Conservation (phyloP, 2,888 invertebrate species). For the Hirudinaria manillensis region DNA sequence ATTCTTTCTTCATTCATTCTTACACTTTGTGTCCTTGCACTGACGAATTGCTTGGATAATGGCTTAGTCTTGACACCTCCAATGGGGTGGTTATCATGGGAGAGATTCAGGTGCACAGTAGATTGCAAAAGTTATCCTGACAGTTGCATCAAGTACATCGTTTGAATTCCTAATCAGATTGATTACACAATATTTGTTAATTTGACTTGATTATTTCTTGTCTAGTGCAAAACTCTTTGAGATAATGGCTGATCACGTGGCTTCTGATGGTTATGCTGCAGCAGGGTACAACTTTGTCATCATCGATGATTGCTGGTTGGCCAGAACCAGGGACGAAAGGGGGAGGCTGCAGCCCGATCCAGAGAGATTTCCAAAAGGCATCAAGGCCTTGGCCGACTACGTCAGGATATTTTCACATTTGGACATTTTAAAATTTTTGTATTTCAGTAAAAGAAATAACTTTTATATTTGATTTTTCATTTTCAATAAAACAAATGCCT, state of each 20-base stretch:
- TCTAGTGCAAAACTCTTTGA: slow-evolving; percentile 28
- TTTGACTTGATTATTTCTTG: slow-evolving; percentile 6
- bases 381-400: slow-evolving; percentile 80
- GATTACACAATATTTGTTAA: not conserved
- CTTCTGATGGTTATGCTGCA: slow-evolving; percentile 48
- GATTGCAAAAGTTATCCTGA: slow-evolving; percentile 49
- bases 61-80: slow-evolving; percentile 51
- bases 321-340: slow-evolving; percentile 66
- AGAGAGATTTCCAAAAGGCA: slow-evolving; percentile 82
- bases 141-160: slow-evolving; percentile 47
- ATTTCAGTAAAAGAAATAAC: slow-evolving; percentile 6
- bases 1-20: no score
- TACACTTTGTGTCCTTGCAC: not conserved
- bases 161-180: not conserved
- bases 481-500: not conserved
- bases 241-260: slow-evolving; percentile 29
- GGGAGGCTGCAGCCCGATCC: slow-evolving; percentile 79
- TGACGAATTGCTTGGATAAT: slow-evolving; percentile 34
- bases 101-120: slow-evolving; percentile 49
- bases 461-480: not conserved
- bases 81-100: slow-evolving; percentile 53
- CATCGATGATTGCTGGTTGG: slow-evolving; percentile 75
- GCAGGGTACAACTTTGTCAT: slow-evolving; percentile 77
- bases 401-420: slow-evolving; percentile 56
- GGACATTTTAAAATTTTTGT: slow-evolving; percentile 2